Evolutionary conservation across 2,113 vertebrate species (phyloP), one percentile per base, ranked within the genome.

Genomic region (Hiodon alosoides): DNA sequence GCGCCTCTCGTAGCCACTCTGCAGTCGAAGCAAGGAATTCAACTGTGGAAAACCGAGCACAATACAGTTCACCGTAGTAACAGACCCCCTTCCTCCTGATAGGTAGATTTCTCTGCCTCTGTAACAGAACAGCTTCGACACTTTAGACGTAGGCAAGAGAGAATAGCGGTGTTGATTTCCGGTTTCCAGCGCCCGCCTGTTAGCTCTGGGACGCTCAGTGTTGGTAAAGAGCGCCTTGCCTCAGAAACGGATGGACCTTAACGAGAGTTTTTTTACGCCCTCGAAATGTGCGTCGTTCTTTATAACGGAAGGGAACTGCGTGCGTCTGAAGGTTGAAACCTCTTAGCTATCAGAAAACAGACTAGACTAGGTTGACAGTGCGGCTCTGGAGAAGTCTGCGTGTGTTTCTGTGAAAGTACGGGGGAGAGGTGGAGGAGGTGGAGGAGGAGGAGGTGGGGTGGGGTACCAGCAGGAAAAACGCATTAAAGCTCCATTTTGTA

Each of bases 401-500:
- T 16, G 1, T 85, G 81, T 71, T 10, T 78, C 64, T 58, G 69
- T 72, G 48, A 68, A 54, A 2, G 46, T 53, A 16, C 59, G 65
- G 46, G 60, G 73, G 61, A 7, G 66, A 69, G 70, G 75, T 46
- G 80, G 80, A 7, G 13, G 16, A 16, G 48, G 54, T 2, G 52
- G 71, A 13, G 67, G 51, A 71, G 57, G 51, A 5, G 68, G 60
- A 60, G 10, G 65, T 60, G 61, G n/a, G 7, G 66, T 13, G 71
- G 71, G 74, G 77, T 64, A 72, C 53, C 7, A 61, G 71, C 48
- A 77, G 67, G 65, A 79, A 67, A 67, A 76, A 83, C 82, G 84
- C 84, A 87, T 85, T 83, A 83, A 85, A 84, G 82, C 82, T 85
- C 84, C 84, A 83, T 85, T 87, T 86, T 90, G 79, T 81, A 77